Evolutionary conservation across 2,797 vertebrate genomes (phyloP).

Genomic region (Ambastaia sidthimunki): DNA sequence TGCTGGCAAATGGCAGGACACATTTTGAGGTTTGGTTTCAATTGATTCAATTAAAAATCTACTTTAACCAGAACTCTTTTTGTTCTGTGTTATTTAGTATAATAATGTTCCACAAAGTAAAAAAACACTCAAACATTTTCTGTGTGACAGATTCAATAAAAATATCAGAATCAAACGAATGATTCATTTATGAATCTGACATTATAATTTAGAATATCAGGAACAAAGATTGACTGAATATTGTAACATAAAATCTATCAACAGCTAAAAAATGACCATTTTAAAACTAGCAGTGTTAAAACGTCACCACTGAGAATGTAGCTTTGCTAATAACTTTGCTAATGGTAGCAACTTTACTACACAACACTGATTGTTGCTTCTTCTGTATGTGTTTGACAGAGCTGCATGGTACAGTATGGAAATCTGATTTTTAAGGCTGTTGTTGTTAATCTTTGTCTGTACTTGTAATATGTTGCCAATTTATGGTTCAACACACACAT

Average conservation of each 20-base stretch:
- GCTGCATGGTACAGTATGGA: background rate
- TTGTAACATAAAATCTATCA: too few relatives aligned
- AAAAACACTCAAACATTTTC: too few relatives aligned
- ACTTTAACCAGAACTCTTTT: too few relatives aligned
- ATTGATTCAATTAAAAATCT: background rate
- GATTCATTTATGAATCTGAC: too few relatives aligned
- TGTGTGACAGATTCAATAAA: too few relatives aligned
- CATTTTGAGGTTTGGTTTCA: background rate
- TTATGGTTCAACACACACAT: slow-evolving; percentile 22
- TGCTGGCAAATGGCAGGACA: background rate
- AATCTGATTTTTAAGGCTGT: slow-evolving; percentile 14
- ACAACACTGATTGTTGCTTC: background rate
- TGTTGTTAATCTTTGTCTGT: slow-evolving; percentile 12
- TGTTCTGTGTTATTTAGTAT: too few relatives aligned
- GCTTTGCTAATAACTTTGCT: background rate
- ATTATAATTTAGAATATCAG: too few relatives aligned
- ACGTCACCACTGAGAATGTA: background rate
- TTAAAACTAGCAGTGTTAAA: background rate
- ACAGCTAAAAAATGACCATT: too few relatives aligned
- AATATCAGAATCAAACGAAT: too few relatives aligned
- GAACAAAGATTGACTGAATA: too few relatives aligned
- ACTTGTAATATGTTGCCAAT: slow-evolving; percentile 26
- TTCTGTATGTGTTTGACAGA: background rate
- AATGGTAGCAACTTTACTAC: background rate
- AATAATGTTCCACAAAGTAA: too few relatives aligned